phyloP scores from a whole-genome alignment of 2,888 invertebrate genomes.

The Leptarthrus brevirostris region DNA sequence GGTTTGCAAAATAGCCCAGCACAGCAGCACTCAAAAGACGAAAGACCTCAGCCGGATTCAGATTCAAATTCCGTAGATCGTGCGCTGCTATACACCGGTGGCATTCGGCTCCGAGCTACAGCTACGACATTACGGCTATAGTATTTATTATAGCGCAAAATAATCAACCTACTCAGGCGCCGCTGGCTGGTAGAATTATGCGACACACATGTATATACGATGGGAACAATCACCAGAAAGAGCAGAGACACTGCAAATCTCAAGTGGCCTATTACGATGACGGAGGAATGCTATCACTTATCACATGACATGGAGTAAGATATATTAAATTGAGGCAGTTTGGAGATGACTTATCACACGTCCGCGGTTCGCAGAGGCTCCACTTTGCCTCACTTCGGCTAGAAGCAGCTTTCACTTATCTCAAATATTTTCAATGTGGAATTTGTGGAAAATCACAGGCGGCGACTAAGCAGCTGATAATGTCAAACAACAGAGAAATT shows the following conservation, averaged over 20 bases:
- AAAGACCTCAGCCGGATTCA: neutral
- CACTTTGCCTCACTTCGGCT: no score
- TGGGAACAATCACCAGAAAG: no score
- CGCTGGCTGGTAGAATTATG: neutral
- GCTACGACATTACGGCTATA: neutral
- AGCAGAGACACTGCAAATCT: no score
- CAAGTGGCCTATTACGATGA: no score
- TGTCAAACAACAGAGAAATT: neutral
- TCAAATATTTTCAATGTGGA: neutral
- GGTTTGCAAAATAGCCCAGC: conserved; percentile 3
- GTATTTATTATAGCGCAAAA: neutral
- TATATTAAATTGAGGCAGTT: conserved; percentile 3
- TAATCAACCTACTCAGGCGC: conserved; percentile 2
- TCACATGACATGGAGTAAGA: neutral
- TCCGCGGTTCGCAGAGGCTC: no score
- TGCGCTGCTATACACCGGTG: neutral
- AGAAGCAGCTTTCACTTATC: no score
- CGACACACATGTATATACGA: no score
- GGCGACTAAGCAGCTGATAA: conserved; percentile 16
- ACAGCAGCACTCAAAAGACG: neutral
- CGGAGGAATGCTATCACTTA: no score
- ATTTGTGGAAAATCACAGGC: no score
- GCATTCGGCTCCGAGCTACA: no score
- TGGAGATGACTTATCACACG: neutral
- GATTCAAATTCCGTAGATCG: neutral